phyloP scores from a whole-genome alignment of 2,113 vertebrate species.

The Laticauda laticaudata region DNA sequence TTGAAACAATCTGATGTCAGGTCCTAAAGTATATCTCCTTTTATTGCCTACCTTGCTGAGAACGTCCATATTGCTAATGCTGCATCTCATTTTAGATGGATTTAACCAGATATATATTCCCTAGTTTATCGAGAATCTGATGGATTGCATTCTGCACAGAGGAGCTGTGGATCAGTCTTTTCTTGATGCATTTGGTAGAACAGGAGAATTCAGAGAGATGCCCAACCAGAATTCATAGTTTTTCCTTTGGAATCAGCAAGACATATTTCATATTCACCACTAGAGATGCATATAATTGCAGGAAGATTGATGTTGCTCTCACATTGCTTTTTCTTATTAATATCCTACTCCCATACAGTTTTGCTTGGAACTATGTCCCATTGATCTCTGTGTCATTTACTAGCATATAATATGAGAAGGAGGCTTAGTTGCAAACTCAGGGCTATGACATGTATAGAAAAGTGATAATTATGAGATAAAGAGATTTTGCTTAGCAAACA shows the following conservation, averaged over 20 bases:
- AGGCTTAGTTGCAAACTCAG: constrained; percentile 57
- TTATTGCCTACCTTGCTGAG: constrained; percentile 76
- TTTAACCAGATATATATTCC: constrained; percentile 76
- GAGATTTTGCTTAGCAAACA: constrained; percentile 58
- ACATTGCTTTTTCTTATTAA: constrained; percentile 58
- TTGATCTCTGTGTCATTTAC: not conserved
- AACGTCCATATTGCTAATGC: constrained; percentile 72
- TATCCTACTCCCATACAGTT: not conserved
- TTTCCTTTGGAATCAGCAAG: constrained; percentile 61
- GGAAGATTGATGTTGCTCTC: constrained; percentile 43
- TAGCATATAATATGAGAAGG: not conserved
- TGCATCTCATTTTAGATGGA: constrained; percentile 79
- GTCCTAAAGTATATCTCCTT: constrained; percentile 78
- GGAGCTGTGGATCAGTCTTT: constrained; percentile 62
- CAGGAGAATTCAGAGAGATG: constrained; percentile 68
- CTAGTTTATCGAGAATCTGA: constrained; percentile 76
- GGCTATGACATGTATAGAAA: constrained; percentile 62
- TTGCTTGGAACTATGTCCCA: not conserved
- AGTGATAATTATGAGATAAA: constrained; percentile 66
- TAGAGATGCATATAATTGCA: constrained; percentile 61
- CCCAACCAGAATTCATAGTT: constrained; percentile 70
- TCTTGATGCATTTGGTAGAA: constrained; percentile 68
- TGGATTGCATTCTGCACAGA: constrained; percentile 71
- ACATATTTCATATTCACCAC: constrained; percentile 65
- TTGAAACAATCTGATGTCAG: constrained; percentile 81